phyloP scores from a whole-genome alignment of 2,888 invertebrate species.

The Ceratothoa steindachneri region DNA sequence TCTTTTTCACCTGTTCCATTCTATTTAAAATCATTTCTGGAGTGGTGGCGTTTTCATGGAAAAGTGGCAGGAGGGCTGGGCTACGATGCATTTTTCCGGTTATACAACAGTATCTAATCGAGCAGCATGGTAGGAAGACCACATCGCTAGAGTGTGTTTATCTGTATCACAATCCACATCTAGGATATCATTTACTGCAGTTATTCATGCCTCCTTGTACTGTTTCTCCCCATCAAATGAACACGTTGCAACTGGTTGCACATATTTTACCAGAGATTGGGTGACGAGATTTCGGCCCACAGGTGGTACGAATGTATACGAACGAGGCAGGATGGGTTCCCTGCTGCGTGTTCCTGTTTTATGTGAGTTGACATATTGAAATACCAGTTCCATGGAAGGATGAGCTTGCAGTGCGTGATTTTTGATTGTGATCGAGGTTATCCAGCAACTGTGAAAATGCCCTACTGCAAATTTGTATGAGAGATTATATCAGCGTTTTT shows the following conservation, averaged over 20 bases:
- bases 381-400: conserved; percentile 7
- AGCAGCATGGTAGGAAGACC: neutral
- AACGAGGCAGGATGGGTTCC: neutral
- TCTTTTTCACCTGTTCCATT: neutral
- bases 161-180: neutral
- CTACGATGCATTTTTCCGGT: neutral
- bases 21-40: conserved; percentile 9
- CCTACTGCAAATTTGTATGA: neutral
- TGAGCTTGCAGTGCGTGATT: neutral
- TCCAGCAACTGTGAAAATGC: neutral
- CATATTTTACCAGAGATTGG: neutral
- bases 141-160: neutral
- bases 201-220: neutral
- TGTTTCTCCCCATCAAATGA: conserved; percentile 9
- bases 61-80: conserved; percentile 2
- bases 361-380: neutral
- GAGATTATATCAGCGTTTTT: neutral
- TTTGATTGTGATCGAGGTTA: conserved; percentile 7
- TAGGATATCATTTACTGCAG: neutral
- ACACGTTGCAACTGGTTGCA: neutral
- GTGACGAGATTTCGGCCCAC: conserved; percentile 1
- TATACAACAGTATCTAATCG: neutral
- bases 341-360: neutral
- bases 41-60: conserved; percentile 4
- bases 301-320: neutral